A percentile compares a stretch with the other conserved stretches of the same genome.
phyloP scores from a whole-genome alignment of 2,888 invertebrate genomes.

The Harpagoxenus sublaevis region DNA sequence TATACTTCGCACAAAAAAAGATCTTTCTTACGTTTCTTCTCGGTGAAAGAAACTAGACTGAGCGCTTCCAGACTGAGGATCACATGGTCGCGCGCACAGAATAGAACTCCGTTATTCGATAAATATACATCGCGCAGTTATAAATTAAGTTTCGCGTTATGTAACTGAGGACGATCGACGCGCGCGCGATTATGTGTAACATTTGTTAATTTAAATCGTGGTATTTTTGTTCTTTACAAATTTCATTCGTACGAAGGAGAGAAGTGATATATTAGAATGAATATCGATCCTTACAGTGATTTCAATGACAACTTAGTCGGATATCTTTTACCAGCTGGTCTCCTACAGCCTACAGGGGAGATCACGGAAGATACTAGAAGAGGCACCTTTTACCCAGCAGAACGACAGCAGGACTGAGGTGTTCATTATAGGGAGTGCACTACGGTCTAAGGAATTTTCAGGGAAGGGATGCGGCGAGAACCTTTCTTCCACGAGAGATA shows the following conservation, averaged over 20 bases:
- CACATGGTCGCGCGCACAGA: background rate
- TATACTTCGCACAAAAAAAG: background rate
- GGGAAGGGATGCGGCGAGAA: conserved; percentile 27
- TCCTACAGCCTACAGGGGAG: background rate
- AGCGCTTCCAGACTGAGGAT: background rate
- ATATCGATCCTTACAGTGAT: background rate
- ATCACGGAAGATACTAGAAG: conserved; percentile 45
- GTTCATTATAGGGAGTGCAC: conserved; percentile 36
- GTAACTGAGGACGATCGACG: background rate
- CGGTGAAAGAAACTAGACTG: background rate
- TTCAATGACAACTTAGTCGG: background rate
- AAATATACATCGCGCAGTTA: background rate
- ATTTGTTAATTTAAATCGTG: background rate
- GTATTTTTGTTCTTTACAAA: background rate
- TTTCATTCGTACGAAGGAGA: background rate
- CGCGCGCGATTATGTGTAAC: background rate
- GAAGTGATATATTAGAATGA: background rate
- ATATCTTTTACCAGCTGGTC: background rate
- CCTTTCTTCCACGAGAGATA: conserved; percentile 26
- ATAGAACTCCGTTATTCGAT: background rate
- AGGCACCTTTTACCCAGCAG: conserved; percentile 35
- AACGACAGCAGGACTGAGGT: conserved; percentile 28
- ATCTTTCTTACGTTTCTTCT: background rate
- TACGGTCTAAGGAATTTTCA: conserved; percentile 39
- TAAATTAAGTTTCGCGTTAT: background rate